Conservation (phyloP, 1,140 invertebrate genomes). For the Drosophila guanche region DNA sequence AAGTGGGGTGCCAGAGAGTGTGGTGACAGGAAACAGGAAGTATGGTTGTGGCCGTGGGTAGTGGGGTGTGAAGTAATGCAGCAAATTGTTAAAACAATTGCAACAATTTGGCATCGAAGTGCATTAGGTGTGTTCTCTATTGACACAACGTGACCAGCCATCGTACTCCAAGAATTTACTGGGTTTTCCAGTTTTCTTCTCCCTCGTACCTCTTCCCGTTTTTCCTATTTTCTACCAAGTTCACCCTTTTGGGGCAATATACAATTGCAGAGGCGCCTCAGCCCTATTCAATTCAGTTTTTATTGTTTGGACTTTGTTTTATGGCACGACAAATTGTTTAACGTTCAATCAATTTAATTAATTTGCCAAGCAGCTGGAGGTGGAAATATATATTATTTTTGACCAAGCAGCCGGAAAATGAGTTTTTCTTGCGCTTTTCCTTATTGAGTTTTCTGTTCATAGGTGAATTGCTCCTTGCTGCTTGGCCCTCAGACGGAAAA, state of each 20-base stretch:
- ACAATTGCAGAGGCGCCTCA: neutral
- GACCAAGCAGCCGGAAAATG: conserved; percentile 52
- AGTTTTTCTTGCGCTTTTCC: conserved; percentile 41
- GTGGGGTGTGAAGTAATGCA: conserved; percentile 7
- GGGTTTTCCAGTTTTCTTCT: conserved; percentile 3
- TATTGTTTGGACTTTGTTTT: conserved; percentile 48
- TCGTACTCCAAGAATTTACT: conserved; percentile 49
- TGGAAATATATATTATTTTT: conserved; percentile 41
- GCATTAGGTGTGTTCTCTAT: conserved; percentile 62
- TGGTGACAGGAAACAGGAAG: too few species aligned
- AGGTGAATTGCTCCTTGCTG: conserved; percentile 25
- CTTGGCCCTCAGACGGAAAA: conserved; percentile 29
- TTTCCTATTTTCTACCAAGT: conserved; percentile 16
- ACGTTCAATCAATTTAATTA: conserved; percentile 75
- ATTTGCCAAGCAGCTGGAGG: conserved; percentile 41
- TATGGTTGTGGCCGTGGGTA: too few species aligned
- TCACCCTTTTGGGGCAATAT: conserved; percentile 21
- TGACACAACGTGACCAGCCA: conserved; percentile 76
- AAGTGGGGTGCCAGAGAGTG: too few species aligned
- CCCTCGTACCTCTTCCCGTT: neutral
- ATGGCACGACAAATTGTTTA: conserved; percentile 63
- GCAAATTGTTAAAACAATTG: conserved; percentile 53
- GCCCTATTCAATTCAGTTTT: conserved; percentile 13
- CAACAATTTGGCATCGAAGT: conserved; percentile 63
- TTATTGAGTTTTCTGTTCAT: conserved; percentile 18